Percentiles rank a stretch among this genome's conserved stretches.
These are phyloP conservation scores for Atta cephalotes DNA, from an alignment of 1,140 invertebrate genomes.

Conservation along the genomic window DNA sequence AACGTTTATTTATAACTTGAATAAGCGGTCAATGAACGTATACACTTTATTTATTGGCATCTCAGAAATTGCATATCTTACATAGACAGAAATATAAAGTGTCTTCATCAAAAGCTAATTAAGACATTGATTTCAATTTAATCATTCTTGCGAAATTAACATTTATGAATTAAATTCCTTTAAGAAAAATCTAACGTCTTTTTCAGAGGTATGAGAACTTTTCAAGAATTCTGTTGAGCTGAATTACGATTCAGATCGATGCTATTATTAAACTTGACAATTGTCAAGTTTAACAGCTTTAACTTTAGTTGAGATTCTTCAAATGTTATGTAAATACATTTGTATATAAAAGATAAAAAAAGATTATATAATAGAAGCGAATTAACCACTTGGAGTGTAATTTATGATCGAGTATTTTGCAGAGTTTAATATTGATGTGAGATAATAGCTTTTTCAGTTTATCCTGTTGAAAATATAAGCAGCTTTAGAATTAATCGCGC, in stretches of 20 bases:
- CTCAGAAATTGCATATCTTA: constrained; percentile 16
- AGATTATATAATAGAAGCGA: not conserved
- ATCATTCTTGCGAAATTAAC: not conserved
- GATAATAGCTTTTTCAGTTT: not conserved
- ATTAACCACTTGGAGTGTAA: not conserved
- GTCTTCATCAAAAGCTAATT: not conserved
- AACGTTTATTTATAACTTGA: constrained; percentile 37
- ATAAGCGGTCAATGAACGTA: constrained; percentile 31
- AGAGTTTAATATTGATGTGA: not conserved
- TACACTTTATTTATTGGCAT: not conserved
- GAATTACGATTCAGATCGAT: not conserved
- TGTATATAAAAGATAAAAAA: not conserved
- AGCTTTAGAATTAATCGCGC: constrained; percentile 12
- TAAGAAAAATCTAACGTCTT: not conserved
- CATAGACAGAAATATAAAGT: not conserved
- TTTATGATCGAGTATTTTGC: not conserved
- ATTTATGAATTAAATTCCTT: not conserved
- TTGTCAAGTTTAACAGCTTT: not conserved
- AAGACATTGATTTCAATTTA: not conserved
- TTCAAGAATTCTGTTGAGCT: not conserved
- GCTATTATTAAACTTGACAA: not conserved
- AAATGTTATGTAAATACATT: not conserved
- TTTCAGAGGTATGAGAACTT: not conserved
- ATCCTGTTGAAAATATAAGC: constrained; percentile 5
- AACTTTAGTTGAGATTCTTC: not conserved